Evolutionary conservation across 2,113 vertebrate genomes (phyloP).

Genomic region (Cathartes aura): DNA sequence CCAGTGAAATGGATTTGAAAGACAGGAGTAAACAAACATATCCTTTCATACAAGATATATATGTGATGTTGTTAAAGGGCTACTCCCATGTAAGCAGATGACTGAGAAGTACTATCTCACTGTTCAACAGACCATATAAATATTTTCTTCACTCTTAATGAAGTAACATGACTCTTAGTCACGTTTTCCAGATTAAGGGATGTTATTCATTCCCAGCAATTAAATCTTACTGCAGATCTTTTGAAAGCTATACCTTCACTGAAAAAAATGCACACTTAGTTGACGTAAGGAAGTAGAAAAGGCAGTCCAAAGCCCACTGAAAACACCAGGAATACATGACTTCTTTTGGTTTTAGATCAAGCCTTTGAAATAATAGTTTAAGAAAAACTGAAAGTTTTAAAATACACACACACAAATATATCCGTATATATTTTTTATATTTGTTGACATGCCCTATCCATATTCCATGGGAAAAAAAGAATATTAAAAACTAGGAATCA

Average conservation of each 20-base stretch:
- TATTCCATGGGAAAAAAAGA: background rate
- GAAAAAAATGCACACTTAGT: background rate
- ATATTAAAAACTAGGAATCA: background rate
- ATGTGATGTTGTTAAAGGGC: background rate
- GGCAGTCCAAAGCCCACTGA: background rate
- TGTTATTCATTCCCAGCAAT: background rate
- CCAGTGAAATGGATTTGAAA: background rate
- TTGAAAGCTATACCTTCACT: background rate
- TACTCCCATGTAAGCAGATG: background rate
- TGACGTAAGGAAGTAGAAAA: background rate
- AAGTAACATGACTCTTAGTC: background rate
- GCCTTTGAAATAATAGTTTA: background rate
- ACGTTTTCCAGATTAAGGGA: background rate
- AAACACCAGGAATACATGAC: background rate
- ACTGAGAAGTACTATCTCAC: background rate
- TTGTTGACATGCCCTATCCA: background rate
- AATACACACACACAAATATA: background rate
- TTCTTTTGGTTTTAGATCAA: background rate
- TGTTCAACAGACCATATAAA: background rate
- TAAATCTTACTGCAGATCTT: background rate
- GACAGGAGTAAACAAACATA: background rate
- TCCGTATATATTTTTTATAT: background rate
- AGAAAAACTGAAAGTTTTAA: background rate
- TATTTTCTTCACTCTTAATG: background rate
- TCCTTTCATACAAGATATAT: background rate